phyloP scores from a whole-genome alignment of 2,888 invertebrate species.

The Hypena proboscidalis region DNA sequence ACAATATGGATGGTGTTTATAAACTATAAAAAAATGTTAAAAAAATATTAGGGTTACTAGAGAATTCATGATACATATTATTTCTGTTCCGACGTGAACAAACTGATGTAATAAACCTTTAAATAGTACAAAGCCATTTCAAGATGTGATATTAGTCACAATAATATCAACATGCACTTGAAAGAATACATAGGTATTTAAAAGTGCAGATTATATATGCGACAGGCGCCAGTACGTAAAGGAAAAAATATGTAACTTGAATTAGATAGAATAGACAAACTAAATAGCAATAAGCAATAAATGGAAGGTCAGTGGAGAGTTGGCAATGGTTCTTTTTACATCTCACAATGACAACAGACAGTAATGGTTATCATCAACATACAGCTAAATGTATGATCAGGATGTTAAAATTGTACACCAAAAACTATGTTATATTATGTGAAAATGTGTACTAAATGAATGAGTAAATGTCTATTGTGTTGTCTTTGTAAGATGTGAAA shows the following conservation, averaged over 20 bases:
- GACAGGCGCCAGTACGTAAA: slow-evolving; percentile 31
- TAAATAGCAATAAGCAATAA: slow-evolving; percentile 35
- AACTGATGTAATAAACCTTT: slow-evolving; percentile 49
- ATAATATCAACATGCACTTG: slow-evolving; percentile 47
- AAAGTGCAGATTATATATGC: slow-evolving; percentile 42
- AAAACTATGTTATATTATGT: no score
- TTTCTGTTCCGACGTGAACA: slow-evolving; percentile 41
- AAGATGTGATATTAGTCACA: slow-evolving; percentile 56
- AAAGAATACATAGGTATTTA: slow-evolving; percentile 42
- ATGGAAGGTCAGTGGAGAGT: slow-evolving; percentile 28
- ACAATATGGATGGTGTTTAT: slow-evolving; percentile 73
- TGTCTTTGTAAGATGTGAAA: no score
- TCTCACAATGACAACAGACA: not conserved
- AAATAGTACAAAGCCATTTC: slow-evolving; percentile 66
- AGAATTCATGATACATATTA: slow-evolving; percentile 56
- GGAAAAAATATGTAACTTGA: slow-evolving; percentile 59
- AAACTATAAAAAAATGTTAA: slow-evolving; percentile 70
- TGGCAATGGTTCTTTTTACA: slow-evolving; percentile 60
- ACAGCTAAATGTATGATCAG: no score
- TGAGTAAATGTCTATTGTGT: no score
- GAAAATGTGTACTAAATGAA: no score
- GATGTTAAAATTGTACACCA: no score
- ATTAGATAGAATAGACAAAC: slow-evolving; percentile 43
- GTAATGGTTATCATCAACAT: no score
- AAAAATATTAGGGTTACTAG: slow-evolving; percentile 55